Evolutionary conservation across 2,113 vertebrate species (phyloP).

Genomic region (Apteryx owenii): DNA sequence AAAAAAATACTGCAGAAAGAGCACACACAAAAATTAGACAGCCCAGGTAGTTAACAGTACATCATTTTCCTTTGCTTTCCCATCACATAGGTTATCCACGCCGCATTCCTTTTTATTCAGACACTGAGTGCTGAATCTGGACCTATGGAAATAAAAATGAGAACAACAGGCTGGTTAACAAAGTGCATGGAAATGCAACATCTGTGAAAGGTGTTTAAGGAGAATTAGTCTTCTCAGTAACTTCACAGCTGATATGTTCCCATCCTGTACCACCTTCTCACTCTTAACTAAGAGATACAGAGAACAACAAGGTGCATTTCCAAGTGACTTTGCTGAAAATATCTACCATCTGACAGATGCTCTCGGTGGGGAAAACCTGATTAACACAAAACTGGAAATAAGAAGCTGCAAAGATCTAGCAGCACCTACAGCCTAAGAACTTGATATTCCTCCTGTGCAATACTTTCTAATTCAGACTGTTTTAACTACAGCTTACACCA

Average conservation of each 20-base stretch:
- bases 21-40: neutral
- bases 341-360: neutral
- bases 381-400: slow-evolving; percentile 32
- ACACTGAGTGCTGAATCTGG: neutral
- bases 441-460: slow-evolving; percentile 14
- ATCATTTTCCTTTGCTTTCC: neutral
- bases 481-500: slow-evolving; percentile 31
- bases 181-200: neutral
- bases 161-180: neutral
- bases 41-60: neutral
- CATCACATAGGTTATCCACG: neutral
- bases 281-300: neutral
- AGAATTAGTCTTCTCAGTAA: neutral
- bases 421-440: slow-evolving; percentile 53
- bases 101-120: neutral
- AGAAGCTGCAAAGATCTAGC: neutral
- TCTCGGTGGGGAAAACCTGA: slow-evolving; percentile 39
- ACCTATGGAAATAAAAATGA: neutral
- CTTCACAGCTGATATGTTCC: neutral
- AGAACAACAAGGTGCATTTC: neutral
- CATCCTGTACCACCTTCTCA: neutral
- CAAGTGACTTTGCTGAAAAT: neutral
- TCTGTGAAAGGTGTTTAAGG: neutral
- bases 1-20: neutral
- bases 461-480: slow-evolving; percentile 37